Base-by-base conservation (phyloP, 2,888 invertebrate species). In the Sipha maydis region DNA sequence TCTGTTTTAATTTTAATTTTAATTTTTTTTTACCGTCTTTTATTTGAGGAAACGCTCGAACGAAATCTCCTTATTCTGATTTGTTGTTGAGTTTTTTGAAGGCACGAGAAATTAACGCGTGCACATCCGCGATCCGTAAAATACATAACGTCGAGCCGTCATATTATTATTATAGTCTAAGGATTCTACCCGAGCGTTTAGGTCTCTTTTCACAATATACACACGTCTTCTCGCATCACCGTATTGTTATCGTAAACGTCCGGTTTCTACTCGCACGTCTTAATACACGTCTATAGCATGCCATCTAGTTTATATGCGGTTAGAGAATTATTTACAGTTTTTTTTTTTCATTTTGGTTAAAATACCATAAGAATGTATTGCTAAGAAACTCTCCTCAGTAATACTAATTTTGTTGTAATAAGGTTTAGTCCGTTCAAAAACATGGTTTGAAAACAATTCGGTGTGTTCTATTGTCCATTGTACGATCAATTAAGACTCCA, bases 231-330 rank as follows among this genome's bases (percentile, higher is more conserved):
- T 56, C 56, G 31, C 73, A 54, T 80, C 80, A 41, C 69, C 54
- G 82, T 83, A 83, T 83, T 82, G 69, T 82, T 82, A 83, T 83
- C 83, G 73, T 31, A 83, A 83, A 83, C 83, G 71, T 83, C 83
- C 73, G 54, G 71, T 83, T 82, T 67, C 79, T 38, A 67, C 61
- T 79, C 41, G 67, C 61, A 80, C 82, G 69, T 82, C 82, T 21
- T 28, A 82, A 61, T 78, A 78, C 71, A 71, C 71, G 71, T 28
- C 2, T 69, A 28, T 69, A 8, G 28, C 69, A n/a, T 25, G 69
- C 73, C 48, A 31, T 28, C 28, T 28, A 14, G 69, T 48, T 11
- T 17, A 19, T 31, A 73, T 19, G 34, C 83, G 48, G 73, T 73
- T 17, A 31, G 34, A 54, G 83, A 73, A 83, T 83, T 73, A 83